A percentile compares a stretch with the other conserved stretches of the same genome.
phyloP scores from a whole-genome alignment of 2,888 invertebrate species.

The Ophioninae sp. region DNA sequence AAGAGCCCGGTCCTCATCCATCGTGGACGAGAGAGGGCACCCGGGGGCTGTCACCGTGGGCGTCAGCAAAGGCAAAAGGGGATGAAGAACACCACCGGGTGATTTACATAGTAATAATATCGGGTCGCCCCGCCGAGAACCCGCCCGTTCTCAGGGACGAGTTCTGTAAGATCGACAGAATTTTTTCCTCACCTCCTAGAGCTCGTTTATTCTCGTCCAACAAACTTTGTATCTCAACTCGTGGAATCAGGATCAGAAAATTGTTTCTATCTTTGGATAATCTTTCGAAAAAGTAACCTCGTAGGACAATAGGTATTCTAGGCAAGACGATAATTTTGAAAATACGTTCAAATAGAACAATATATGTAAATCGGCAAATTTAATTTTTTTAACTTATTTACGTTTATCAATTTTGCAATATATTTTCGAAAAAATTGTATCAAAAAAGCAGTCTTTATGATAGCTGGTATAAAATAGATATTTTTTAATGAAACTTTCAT shows the following conservation, averaged over 20 bases:
- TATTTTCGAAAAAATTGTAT: no score
- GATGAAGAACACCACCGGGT: slow-evolving; percentile 71
- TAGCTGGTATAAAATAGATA: no score
- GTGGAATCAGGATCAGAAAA: slow-evolving; percentile 7
- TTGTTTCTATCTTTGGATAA: neutral
- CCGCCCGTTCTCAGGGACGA: slow-evolving; percentile 41
- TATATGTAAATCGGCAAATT: no score
- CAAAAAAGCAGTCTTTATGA: no score
- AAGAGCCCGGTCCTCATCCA: slow-evolving; percentile 78
- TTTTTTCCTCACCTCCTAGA: slow-evolving; percentile 41
- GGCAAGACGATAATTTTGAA: no score
- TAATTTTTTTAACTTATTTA: no score
- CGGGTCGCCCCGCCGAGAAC: slow-evolving; percentile 69
- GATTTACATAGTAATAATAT: slow-evolving; percentile 82
- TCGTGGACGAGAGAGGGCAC: slow-evolving; percentile 73
- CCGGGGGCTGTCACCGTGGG: slow-evolving; percentile 80
- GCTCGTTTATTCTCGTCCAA: slow-evolving; percentile 10
- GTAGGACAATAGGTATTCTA: neutral
- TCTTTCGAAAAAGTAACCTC: neutral
- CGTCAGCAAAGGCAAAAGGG: slow-evolving; percentile 71
- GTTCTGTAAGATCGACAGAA: slow-evolving; percentile 25
- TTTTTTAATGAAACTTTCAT: no score
- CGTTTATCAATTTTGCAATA: no score
- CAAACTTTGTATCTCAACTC: slow-evolving; percentile 9
- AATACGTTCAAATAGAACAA: no score